Percentiles rank a stretch among this genome's conserved stretches.
Evolutionary conservation across 2,797 vertebrate genomes (phyloP).

Genomic region (Columba guinea): DNA sequence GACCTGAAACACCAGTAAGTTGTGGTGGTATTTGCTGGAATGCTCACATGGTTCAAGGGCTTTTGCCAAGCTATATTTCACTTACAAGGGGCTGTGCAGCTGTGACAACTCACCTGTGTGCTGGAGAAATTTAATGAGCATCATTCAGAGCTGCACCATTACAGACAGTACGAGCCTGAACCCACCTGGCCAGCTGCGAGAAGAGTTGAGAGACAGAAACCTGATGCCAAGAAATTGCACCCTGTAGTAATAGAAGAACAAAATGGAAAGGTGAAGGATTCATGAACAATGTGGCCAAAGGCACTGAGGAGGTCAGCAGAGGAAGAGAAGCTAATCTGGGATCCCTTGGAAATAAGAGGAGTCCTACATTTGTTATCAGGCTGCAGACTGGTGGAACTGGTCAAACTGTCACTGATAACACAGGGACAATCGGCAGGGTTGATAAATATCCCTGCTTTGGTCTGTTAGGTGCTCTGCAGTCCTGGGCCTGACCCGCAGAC

Average conservation of each 20-base stretch:
- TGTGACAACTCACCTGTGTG: neutral
- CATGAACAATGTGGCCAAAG: neutral
- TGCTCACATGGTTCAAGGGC: neutral
- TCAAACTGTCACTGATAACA: neutral
- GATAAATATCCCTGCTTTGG: neutral
- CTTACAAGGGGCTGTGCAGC: neutral
- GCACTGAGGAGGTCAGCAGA: neutral
- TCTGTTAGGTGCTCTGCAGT: neutral
- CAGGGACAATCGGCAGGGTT: neutral
- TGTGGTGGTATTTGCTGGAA: neutral
- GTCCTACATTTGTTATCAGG: neutral
- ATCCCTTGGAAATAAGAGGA: neutral
- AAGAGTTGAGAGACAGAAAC: neutral
- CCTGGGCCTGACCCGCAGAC: neutral
- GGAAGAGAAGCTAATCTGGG: neutral
- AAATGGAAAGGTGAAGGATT: neutral
- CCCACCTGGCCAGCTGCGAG: neutral
- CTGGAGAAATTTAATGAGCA: neutral
- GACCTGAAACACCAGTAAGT: neutral
- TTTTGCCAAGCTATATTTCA: neutral
- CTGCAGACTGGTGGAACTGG: neutral
- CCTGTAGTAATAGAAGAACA: neutral
- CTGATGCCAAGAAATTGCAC: neutral
- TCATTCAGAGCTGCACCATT: neutral
- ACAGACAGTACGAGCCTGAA: neutral